Conservation (phyloP, 64 coral and sea anemone genomes). For the Actinia tenebrosa region DNA sequence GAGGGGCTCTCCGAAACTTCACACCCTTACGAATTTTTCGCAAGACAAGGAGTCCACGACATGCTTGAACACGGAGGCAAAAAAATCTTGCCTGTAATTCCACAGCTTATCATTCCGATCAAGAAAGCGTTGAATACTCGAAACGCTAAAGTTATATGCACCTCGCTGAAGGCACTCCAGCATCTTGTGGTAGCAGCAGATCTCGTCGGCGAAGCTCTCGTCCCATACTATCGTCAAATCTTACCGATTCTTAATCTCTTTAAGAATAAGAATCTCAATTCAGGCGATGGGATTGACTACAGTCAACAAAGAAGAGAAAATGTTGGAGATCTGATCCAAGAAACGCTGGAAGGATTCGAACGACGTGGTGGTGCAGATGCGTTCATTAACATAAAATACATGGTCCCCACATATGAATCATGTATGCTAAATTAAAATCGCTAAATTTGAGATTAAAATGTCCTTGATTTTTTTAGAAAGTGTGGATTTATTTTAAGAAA, state of each 20-base stretch:
- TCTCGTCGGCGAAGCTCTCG: slow-evolving; percentile 88
- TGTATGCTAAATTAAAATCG: slow-evolving; percentile 89
- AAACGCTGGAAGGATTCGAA: slow-evolving; percentile 92
- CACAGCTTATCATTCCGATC: slow-evolving; percentile 93
- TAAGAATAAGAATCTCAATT: slow-evolving; percentile 96
- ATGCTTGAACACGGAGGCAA: slow-evolving; percentile 95
- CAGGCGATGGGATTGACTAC: slow-evolving; percentile 97
- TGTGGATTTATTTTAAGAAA: background rate
- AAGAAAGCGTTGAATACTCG: slow-evolving; percentile 92
- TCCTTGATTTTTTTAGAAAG: background rate
- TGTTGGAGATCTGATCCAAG: slow-evolving; percentile 91
- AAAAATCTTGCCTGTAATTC: slow-evolving; percentile 90
- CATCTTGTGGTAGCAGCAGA: slow-evolving; percentile 87
- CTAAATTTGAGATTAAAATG: background rate
- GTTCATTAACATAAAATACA: slow-evolving; percentile 99
- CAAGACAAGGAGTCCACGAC: slow-evolving; percentile 97
- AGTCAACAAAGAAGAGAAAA: slow-evolving; percentile 98
- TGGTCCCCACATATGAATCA: slow-evolving; percentile 97
- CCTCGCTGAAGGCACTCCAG: slow-evolving; percentile 83
- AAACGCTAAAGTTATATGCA: slow-evolving; percentile 90
- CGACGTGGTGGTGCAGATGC: slow-evolving; percentile 75
- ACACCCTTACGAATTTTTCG: slow-evolving; percentile 97
- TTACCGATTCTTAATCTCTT: slow-evolving; percentile 97
- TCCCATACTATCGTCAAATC: slow-evolving; percentile 97
- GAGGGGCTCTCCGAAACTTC: slow-evolving; percentile 92